Evolutionary conservation across 1,140 invertebrate species (phyloP), one percentile per base, ranked within the genome.

Genomic region (Rhyzopertha dominica): DNA sequence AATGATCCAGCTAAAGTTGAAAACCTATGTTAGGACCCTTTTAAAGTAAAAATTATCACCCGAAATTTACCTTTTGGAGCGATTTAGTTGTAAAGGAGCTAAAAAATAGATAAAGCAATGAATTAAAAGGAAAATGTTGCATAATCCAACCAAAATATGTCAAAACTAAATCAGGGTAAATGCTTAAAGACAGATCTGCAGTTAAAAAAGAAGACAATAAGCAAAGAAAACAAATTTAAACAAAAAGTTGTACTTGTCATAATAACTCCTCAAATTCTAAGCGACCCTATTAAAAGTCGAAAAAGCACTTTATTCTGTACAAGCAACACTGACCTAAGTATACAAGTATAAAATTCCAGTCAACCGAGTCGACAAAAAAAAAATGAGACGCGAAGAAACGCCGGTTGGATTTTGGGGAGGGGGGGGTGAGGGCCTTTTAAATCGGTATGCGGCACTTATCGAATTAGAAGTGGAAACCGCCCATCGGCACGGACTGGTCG

Each of bases 381-480:
- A 35, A 19, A 25, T 46, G 26, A 35, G 22, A 28, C 13, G 7
- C 23, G 24, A 42, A 19, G 23, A 41, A 47, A 41, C 26, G 47
- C 28, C 25, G 37, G 19, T 48, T 25, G 18, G 32, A 25, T 13
- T 37, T 43, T 37, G 20, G 39, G 26, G 14, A 28, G 26, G 30
- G 37, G 30, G 16, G 9, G n/a, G 17, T 32, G 16, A 32, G 19
- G 8, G 29, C 9, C 16, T 34, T 16, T 12, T 30, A 16, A 30
- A 17, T 28, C 12, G 34, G 12, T 34, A 29, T n/a, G n/a, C n/a
- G n/a, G n/a, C n/a, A 17, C 22, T 30, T 34, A 28, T 23, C 13
- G 10, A 20, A 35, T 57, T 81, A 90, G 70, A 90, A 89, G 57
- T 87, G 77, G 66, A 87, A 89, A 58, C 82, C 84, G 51, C 80